A percentile compares a stretch with the other conserved stretches of the same genome.
Conservation (phyloP, 2,888 invertebrate genomes). For the Blastobasis lacticolella region DNA sequence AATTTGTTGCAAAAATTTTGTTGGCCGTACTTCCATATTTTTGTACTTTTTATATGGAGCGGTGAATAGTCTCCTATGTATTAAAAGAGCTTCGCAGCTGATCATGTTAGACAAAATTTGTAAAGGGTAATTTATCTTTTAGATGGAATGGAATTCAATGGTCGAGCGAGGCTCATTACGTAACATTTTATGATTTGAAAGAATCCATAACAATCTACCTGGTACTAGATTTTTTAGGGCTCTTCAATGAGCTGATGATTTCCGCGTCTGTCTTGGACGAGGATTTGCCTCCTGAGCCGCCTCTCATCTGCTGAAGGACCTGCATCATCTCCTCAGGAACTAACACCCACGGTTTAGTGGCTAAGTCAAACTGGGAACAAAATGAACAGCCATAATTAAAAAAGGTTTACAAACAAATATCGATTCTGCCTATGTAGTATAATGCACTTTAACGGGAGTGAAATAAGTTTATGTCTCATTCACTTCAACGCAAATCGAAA, state of each 20-base stretch:
- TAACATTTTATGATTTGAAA: too few species aligned
- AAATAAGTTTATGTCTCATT: background rate
- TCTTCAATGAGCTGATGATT: constrained; percentile 62
- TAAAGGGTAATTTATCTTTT: background rate
- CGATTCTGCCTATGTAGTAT: too few species aligned
- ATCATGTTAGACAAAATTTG: too few species aligned
- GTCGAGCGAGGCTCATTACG: background rate
- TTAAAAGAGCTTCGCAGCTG: too few species aligned
- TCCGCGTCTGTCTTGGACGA: constrained; percentile 45
- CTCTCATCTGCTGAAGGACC: constrained; percentile 71
- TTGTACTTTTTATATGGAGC: too few species aligned
- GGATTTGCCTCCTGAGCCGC: constrained; percentile 24
- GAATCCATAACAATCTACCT: constrained; percentile 34
- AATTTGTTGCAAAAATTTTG: too few species aligned
- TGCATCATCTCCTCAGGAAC: constrained; percentile 76
- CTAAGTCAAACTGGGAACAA: constrained; percentile 76
- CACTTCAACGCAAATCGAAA: too few species aligned
- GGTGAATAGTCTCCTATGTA: too few species aligned
- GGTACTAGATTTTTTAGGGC: constrained; percentile 58
- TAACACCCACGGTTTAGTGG: constrained; percentile 78
- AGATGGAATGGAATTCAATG: background rate
- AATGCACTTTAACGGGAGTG: background rate
- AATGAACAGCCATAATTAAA: background rate
- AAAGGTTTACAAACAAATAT: too few species aligned
- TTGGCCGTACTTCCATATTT: too few species aligned